Evolutionary conservation across 2,113 vertebrate species (phyloP).

Genomic region (Apus apus): DNA sequence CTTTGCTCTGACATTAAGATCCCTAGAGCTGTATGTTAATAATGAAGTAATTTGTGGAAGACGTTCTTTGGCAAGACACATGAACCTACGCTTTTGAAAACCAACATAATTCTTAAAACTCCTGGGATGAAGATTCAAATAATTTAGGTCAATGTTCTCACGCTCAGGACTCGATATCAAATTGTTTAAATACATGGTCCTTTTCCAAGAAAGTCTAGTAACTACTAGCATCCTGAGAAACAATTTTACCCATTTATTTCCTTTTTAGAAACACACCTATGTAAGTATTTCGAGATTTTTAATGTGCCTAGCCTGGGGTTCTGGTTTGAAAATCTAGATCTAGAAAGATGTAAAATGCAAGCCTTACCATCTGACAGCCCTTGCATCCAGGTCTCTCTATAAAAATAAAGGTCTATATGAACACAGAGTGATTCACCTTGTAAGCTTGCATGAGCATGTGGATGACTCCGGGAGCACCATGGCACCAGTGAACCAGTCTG

Average conservation of each 20-base stretch:
- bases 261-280: background rate
- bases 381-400: background rate
- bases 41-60: background rate
- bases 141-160: slow-evolving; percentile 2
- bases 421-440: slow-evolving; percentile 76
- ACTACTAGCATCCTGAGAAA: background rate
- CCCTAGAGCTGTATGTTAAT: background rate
- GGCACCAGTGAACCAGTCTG: slow-evolving; percentile 96
- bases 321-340: background rate
- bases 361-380: background rate
- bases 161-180: background rate
- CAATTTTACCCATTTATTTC: background rate
- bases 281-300: background rate
- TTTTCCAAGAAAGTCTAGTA: background rate
- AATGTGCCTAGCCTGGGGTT: background rate
- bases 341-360: background rate
- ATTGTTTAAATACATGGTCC: background rate
- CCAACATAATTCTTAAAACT: background rate
- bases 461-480: slow-evolving; percentile 90
- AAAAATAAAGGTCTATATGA: background rate
- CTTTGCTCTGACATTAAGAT: background rate
- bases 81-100: background rate
- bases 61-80: background rate
- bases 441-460: slow-evolving; percentile 91
- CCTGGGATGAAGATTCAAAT: background rate